phyloP scores from a whole-genome alignment of 2,113 vertebrate species.

The Dissostichus mawsoni region DNA sequence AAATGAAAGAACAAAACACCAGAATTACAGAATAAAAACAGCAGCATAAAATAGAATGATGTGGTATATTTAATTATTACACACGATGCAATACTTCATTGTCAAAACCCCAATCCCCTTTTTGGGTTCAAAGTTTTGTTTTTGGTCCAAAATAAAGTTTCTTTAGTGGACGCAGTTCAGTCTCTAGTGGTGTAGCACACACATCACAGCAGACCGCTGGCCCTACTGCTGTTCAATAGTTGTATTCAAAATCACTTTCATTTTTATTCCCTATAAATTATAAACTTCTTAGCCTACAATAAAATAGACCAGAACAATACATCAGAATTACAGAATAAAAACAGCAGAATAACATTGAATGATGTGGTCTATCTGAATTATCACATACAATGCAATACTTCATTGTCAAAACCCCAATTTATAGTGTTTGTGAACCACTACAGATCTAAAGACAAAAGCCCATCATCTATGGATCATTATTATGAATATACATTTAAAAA shows the following conservation, averaged over 20 bases:
- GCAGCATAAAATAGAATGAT: too few species aligned
- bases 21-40: not conserved
- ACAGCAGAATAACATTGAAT: too few species aligned
- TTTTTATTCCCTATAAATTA: too few species aligned
- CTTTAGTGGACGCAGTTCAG: slow-evolving; percentile 76
- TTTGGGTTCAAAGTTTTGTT: not conserved
- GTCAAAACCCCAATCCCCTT: not conserved
- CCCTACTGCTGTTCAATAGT: not conserved
- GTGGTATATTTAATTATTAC: too few species aligned
- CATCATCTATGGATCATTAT: not conserved
- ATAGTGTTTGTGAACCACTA: not conserved
- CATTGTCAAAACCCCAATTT: not conserved
- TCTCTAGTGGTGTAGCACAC: slow-evolving; percentile 78
- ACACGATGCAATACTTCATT: not conserved
- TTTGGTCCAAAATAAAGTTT: not conserved
- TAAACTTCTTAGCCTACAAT: too few species aligned
- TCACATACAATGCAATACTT: not conserved
- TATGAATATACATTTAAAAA: not conserved
- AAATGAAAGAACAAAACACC: not conserved
- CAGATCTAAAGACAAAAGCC: not conserved
- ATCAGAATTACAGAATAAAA: not conserved
- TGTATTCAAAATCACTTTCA: too few species aligned
- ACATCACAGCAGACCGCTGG: slow-evolving; percentile 65
- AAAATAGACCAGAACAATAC: not conserved
- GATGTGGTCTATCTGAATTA: too few species aligned